These are phyloP conservation scores for Ophiodon elongatus DNA, from an alignment of 2,113 vertebrate genomes.

Conservation along the genomic window DNA sequence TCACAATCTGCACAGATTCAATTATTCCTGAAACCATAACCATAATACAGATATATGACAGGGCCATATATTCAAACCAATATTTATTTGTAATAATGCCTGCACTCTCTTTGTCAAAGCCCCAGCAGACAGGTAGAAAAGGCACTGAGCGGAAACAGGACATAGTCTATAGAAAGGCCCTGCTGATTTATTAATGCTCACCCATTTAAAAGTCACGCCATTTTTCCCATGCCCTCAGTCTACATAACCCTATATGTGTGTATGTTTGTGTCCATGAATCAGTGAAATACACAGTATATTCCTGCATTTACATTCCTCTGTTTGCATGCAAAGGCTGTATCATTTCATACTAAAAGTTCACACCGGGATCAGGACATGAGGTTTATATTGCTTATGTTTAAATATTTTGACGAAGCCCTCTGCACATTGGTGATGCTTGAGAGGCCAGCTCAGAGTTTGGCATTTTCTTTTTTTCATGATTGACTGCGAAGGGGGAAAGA, in stretches of 20 bases:
- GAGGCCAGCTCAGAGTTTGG: constrained; percentile 64
- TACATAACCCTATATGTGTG: constrained; percentile 35
- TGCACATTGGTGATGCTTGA: constrained; percentile 61
- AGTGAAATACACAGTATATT: constrained; percentile 51
- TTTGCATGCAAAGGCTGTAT: constrained; percentile 51
- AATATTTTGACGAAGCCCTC: constrained; percentile 75
- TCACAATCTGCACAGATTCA: constrained; percentile 82
- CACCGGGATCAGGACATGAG: constrained; percentile 51
- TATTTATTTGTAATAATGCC: constrained; percentile 83
- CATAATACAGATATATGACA: constrained; percentile 74
- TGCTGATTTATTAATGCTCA: constrained; percentile 79
- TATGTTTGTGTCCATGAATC: constrained; percentile 45
- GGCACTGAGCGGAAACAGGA: constrained; percentile 53
- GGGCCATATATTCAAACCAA: constrained; percentile 82
- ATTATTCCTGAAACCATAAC: constrained; percentile 80
- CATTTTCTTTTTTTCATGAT: constrained; percentile 69
- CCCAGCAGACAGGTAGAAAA: constrained; percentile 63
- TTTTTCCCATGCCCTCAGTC: constrained; percentile 59
- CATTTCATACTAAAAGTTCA: constrained; percentile 55
- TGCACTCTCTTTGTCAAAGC: constrained; percentile 66
- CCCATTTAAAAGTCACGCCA: constrained; percentile 74
- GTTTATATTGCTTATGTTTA: constrained; percentile 68
- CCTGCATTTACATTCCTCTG: constrained; percentile 21
- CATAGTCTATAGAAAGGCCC: constrained; percentile 64
- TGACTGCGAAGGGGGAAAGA: constrained; percentile 59